Evolutionary conservation across 2,797 vertebrate species (phyloP).

Genomic region (Crotalus adamanteus): DNA sequence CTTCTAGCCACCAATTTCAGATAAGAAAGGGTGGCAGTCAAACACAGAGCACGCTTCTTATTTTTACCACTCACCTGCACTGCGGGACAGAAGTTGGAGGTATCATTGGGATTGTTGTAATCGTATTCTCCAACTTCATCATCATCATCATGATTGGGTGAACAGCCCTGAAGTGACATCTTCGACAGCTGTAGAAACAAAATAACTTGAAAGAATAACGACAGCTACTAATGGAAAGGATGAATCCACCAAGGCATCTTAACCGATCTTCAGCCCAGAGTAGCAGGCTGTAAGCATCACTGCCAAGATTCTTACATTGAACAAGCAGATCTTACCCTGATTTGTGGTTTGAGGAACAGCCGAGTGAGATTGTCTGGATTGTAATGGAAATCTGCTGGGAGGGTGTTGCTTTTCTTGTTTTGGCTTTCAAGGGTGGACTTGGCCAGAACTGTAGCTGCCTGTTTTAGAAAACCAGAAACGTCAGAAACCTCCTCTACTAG

Average conservation of each 20-base stretch:
- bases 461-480: background rate
- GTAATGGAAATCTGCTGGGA: constrained; percentile 88
- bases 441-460: constrained; percentile 81
- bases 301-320: background rate
- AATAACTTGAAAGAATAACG: background rate
- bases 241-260: too few relatives aligned
- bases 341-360: constrained; percentile 83
- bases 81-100: constrained; percentile 89
- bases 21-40: background rate
- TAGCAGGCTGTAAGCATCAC: background rate
- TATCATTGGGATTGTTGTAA: constrained; percentile 91
- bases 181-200: constrained; percentile 71
- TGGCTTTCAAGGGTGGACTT: constrained; percentile 79
- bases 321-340: constrained; percentile 72
- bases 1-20: background rate
- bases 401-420: constrained; percentile 79
- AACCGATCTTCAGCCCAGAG: too few relatives aligned
- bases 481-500: background rate
- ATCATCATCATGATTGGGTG: constrained; percentile 74
- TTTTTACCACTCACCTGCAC: constrained; percentile 73
- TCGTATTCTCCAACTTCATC: constrained; percentile 86
- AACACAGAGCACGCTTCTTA: too few relatives aligned
- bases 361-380: constrained; percentile 75
- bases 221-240: background rate
- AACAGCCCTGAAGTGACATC: constrained; percentile 51